Evolutionary conservation across 1,140 invertebrate species (phyloP).

Genomic region (Macrobrachium rosenbergii): DNA sequence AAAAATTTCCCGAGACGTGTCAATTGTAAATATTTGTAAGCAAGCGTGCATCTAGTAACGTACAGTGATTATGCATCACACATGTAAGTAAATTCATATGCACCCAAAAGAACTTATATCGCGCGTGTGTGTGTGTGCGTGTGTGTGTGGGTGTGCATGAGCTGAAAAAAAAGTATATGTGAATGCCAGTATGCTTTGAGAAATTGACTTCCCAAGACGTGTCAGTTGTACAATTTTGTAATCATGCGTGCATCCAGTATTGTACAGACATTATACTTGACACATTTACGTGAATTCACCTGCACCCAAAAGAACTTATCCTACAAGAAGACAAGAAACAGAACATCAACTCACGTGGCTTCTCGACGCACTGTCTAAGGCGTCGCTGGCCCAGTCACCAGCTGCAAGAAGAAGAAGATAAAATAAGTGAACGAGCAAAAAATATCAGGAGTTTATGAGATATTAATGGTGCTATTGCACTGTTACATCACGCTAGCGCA

Average conservation of each 20-base stretch:
- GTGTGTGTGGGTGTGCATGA: not conserved
- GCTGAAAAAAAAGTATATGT: not conserved
- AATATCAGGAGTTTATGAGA: too few species aligned
- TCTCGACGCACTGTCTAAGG: constrained; percentile 20
- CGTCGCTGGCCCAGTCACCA: constrained; percentile 38
- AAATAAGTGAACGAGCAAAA: not conserved
- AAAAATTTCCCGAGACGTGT: too few species aligned
- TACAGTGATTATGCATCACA: too few species aligned
- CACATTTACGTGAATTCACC: too few species aligned
- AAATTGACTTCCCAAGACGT: not conserved
- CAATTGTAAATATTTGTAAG: too few species aligned
- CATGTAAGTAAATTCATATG: not conserved
- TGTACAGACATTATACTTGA: too few species aligned
- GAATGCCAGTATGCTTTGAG: not conserved
- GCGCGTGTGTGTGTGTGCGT: not conserved
- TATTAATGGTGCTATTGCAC: too few species aligned
- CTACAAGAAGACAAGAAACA: too few species aligned
- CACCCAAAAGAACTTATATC: not conserved
- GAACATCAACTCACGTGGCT: constrained; percentile 40
- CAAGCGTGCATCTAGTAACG: too few species aligned
- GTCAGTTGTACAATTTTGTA: not conserved
- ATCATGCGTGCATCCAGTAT: too few species aligned
- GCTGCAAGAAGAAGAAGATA: constrained; percentile 25
- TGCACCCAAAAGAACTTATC: too few species aligned
- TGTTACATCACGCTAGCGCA: too few species aligned